These are phyloP conservation scores for Arremon brunneinucha DNA, from an alignment of 2,797 vertebrate genomes.

Conservation along the genomic window DNA sequence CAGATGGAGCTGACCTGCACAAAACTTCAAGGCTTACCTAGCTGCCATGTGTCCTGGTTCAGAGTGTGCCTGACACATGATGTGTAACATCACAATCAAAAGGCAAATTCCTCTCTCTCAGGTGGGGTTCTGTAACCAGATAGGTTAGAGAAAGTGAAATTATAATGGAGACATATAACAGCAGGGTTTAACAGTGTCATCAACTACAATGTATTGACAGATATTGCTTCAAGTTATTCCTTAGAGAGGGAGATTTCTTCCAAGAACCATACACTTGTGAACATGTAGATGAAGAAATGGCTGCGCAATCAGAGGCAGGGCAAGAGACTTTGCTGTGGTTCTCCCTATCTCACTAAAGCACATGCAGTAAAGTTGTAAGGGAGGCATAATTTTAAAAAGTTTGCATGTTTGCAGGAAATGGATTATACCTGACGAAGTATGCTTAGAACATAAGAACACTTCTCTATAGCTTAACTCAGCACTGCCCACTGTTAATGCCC, in stretches of 20 bases:
- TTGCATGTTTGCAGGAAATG: background rate
- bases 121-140: background rate
- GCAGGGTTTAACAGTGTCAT: background rate
- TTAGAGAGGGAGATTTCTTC: background rate
- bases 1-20: background rate
- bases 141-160: background rate
- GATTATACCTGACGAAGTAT: background rate
- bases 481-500: background rate
- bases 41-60: background rate
- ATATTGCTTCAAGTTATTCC: background rate
- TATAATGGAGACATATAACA: background rate
- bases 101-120: background rate
- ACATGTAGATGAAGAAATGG: background rate
- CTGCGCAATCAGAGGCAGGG: fast-evolving
- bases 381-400: background rate
- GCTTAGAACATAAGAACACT: background rate
- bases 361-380: background rate
- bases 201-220: background rate
- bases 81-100: background rate
- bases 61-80: background rate
- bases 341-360: background rate
- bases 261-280: background rate
- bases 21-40: background rate
- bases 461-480: background rate
- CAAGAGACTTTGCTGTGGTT: background rate